Percentiles rank a stretch among this genome's conserved stretches.
phyloP scores from a whole-genome alignment of 2,888 invertebrate species.

The Drosophila monieri region DNA sequence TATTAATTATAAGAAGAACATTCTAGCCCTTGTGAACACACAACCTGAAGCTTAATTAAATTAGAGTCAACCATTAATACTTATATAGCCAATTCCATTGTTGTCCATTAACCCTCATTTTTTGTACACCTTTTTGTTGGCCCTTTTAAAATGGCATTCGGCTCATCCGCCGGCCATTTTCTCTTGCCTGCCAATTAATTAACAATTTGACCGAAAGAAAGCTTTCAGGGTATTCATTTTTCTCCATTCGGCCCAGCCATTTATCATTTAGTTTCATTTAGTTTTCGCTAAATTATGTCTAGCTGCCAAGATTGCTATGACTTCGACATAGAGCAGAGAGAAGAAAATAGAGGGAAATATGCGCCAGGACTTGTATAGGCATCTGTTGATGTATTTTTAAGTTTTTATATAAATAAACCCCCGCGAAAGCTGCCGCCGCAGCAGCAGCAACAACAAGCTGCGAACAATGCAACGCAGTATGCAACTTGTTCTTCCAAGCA shows the following conservation, averaged over 20 bases:
- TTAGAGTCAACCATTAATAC: background rate
- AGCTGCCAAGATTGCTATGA: conserved; percentile 52
- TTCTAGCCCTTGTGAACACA: background rate
- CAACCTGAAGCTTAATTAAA: background rate
- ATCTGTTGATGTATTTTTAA: conserved; percentile 76
- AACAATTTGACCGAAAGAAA: background rate
- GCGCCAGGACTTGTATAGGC: conserved; percentile 76
- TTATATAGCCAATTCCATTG: background rate
- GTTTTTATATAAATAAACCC: conserved; percentile 75
- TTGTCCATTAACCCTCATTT: background rate
- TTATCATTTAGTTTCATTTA: conserved; percentile 66
- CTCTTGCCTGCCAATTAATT: background rate
- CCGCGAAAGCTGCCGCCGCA: conserved; percentile 22
- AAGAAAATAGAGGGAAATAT: conserved; percentile 40
- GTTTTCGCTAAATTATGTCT: conserved; percentile 67
- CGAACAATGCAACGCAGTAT: conserved; percentile 62
- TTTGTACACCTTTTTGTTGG: background rate
- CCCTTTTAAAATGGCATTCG: background rate
- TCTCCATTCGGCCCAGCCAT: conserved; percentile 16
- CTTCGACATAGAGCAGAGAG: conserved; percentile 36
- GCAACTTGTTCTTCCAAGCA: conserved; percentile 37
- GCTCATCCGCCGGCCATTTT: background rate
- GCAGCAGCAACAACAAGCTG: conserved; percentile 22
- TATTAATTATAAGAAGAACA: too few relatives aligned
- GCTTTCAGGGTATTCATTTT: conserved; percentile 46